Base-by-base conservation (phyloP, 2,888 invertebrate genomes). In the Dryocosmus kuriphilus region DNA sequence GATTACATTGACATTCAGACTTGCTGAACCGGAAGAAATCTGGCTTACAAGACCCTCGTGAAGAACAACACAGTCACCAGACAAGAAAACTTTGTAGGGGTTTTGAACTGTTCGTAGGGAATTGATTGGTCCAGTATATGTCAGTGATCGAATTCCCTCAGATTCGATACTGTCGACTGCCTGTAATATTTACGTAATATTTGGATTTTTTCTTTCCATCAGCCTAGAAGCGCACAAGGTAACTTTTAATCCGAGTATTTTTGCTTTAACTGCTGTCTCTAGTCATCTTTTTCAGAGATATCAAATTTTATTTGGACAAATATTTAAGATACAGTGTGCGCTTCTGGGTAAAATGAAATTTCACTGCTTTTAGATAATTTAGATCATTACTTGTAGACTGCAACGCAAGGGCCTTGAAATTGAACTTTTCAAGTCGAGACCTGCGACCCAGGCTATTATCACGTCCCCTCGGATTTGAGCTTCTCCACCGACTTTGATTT, bases 401-500 rank as follows among this genome's bases (percentile, higher is more conserved):
- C 90, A 91, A 19, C 87, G 84, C 22, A 91, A 80, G 19, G 85
- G 80, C 11, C 87, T 86, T 7, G 80, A 81, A 9, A 83, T 82
- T 5, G 86, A 79, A 61, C 85, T 88, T 55, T 89, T 88, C 51
- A 90, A 84, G 65, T 91, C 90, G 51, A 91, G 79, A 76, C 90
- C 91, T 27, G 90, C 90, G n/a, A 91, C 85, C 91, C 91, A 91
- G 14, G 87, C 88, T 38, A 91, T 89, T 51, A 91, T 86, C 22
- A 90, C 84, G 65, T 90, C 87, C 8, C 87, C 87, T n/a, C 86
- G 83, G 7, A 80, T 79, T 30, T 82, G 84, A 32, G 80, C 82
- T 24, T 87, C 86, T 24, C 84, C 87, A 35, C 84, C 78, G 6
- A 84, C 84, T 22, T 83, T 78, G 30, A 82, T 80, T 30, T 87